A percentile compares a stretch with the other conserved stretches of the same genome.
Evolutionary conservation across 2,113 vertebrate species (phyloP).

Genomic region (Chaetodon trifascialis): DNA sequence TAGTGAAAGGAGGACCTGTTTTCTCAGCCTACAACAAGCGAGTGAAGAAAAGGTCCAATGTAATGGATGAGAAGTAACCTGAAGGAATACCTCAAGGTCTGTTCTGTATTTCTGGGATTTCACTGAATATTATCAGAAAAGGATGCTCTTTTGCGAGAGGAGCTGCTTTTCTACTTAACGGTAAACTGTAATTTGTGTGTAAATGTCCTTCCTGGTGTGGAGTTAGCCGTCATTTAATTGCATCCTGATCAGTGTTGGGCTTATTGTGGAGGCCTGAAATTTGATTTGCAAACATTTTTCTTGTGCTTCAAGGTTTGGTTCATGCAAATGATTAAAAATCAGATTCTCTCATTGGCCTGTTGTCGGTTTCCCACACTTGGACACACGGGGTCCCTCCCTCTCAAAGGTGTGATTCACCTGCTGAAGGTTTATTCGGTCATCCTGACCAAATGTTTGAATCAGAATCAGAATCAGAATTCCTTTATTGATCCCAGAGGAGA

Average conservation of each 20-base stretch:
- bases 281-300: not conserved
- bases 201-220: not conserved
- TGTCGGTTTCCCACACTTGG: not conserved
- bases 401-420: not conserved
- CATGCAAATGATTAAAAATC: not conserved
- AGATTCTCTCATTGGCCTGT: not conserved
- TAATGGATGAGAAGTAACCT: not conserved
- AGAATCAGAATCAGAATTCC: too few relatives aligned
- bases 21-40: not conserved
- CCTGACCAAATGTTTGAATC: not conserved
- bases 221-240: not conserved
- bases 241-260: not conserved
- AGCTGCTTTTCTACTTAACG: not conserved
- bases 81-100: not conserved
- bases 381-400: not conserved
- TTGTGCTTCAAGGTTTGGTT: conserved; percentile 1
- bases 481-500: too few relatives aligned
- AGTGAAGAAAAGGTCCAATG: not conserved
- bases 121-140: not conserved
- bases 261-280: not conserved
- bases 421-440: not conserved
- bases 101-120: too few relatives aligned
- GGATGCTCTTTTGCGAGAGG: not conserved
- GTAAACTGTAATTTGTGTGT: conserved; percentile 2
- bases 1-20: conserved; percentile 11